Base-by-base conservation (phyloP, 2,797 vertebrate species). In the Rhynchonycteris naso region DNA sequence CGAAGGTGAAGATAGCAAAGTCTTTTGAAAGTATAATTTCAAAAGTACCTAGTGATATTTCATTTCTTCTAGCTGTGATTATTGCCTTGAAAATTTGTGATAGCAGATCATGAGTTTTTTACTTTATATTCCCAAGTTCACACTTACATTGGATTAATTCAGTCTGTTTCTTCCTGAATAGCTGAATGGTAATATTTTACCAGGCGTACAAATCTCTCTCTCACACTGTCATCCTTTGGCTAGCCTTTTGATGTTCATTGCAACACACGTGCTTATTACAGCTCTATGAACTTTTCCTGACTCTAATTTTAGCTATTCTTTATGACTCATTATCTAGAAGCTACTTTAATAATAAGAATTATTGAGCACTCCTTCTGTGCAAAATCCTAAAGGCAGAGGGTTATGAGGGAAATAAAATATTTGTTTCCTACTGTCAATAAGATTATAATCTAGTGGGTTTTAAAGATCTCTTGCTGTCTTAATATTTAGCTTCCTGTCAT, bases 61-160 rank as follows among this genome's bases (percentile, higher is more conserved):
- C 86, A 56, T 52, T 26, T n/a, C 1, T 24, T 15, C 33, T 12
- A 38, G 21, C 28, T 95, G 59, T 94, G 83, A 88, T 88, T 80
- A 75, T 94, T 95, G 72, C 15, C 80, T 97, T 95, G 79, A 95
- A 95, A 94, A 93, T 54, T 14, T 94, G 69, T 58, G 38, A 78
- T 47, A 93, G 21, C 6, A 43, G 9, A 76, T 69, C 71, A 92
- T 43, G 76, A 26, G 15, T 22, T 94, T 95, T 8, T 2, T 16
- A 52, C 66, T 92, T 88, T 75, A 65, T 56, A 75, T 76, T 88
- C 61, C 74, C 86, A n/a, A 58, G 90, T 43, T 82, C 22, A 92
- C 1, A 16, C 43, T 89, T 87, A 71, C 13, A 82, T 92, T 2
- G 28, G 9, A 94, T 94, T 93, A 93, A 83, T 80, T 63, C 74